Base-by-base conservation (phyloP, 2,888 invertebrate species). In the Tenthredo notha region DNA sequence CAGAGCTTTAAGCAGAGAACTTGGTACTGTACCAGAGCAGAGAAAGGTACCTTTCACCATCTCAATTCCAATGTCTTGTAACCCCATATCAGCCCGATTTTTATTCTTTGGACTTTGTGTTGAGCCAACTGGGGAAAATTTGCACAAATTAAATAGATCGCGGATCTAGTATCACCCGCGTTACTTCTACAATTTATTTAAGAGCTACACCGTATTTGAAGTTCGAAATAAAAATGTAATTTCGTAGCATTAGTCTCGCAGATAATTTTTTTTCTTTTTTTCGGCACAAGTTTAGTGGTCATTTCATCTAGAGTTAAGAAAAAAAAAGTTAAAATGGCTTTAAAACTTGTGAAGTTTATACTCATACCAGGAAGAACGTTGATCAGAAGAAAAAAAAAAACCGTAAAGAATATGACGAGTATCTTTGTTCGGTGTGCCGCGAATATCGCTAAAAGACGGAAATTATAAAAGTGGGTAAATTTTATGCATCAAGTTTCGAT, bases 1-100 rank as follows among this genome's bases (percentile, higher is more conserved):
- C 85, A 91, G 93, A 72, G 94, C 94, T 3, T 88, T 94, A 7
- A 94, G 94, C 86, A 93, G 92, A 65, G 94, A 94, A 85, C 88
- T 94, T 74, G 93, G 94, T n/a, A 93, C 93, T 5, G 21, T 84
- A 1, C n/a, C 85, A 21, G 87, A 87, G 21, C 87, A 84, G 21
- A 84, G 86, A 61, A 88, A 89, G 87, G 89, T 89, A 84, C 12
- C 43, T 43, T 3, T 25, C n/a, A 18, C 72, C 72, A 10, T 7
- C 72, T 43, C 33, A 15, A 67, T 67, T 5, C 18, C 67, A 1
- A 67, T 33, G 67, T 67, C 67, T 67, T 67, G 67, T 18, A 25
- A 18, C 29, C 33, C 67, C 5, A 18, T 67, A 18, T 67, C 33
- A 21, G 7, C 67, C 33, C 67, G 15, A 67, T 33, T 67, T 67